phyloP scores from a whole-genome alignment of 2,888 invertebrate genomes.

The Lasioglossum calceatum region DNA sequence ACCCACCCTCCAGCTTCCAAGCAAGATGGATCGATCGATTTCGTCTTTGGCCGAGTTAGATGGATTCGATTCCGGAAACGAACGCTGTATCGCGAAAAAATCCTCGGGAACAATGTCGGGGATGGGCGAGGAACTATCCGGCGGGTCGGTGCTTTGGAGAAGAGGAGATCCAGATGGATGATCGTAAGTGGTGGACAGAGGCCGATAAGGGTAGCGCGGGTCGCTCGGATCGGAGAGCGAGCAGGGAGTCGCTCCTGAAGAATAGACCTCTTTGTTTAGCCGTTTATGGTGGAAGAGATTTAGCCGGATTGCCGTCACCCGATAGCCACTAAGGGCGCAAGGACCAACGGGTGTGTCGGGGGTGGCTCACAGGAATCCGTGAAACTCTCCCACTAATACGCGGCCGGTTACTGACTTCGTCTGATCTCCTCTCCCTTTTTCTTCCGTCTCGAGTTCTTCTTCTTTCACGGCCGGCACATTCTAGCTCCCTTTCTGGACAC shows the following conservation, averaged over 20 bases:
- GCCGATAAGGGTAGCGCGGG: conserved; percentile 79
- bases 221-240: conserved; percentile 52
- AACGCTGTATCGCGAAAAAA: conserved; percentile 69
- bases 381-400: conserved; percentile 77
- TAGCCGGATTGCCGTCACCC: conserved; percentile 82
- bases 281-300: conserved; percentile 84
- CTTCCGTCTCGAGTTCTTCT: conserved; percentile 46
- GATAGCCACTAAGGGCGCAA: conserved; percentile 75
- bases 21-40: conserved; percentile 12
- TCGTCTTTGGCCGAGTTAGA: conserved; percentile 11
- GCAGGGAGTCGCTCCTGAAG: conserved; percentile 76
- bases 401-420: conserved; percentile 66
- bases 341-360: conserved; percentile 45
- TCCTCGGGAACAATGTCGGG: conserved; percentile 61
- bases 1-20: not conserved
- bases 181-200: conserved; percentile 82
- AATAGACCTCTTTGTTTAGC: conserved; percentile 84
- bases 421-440: conserved; percentile 36
- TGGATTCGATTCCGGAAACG: conserved; percentile 30
- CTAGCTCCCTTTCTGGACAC: conserved; percentile 24
- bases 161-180: conserved; percentile 82
- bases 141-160: conserved; percentile 55
- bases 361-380: conserved; percentile 56
- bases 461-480: conserved; percentile 51
- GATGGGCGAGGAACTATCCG: conserved; percentile 53